These are phyloP conservation scores for Muraenolepis orangiensis DNA, from an alignment of 2,797 vertebrate genomes.

Conservation along the genomic window DNA sequence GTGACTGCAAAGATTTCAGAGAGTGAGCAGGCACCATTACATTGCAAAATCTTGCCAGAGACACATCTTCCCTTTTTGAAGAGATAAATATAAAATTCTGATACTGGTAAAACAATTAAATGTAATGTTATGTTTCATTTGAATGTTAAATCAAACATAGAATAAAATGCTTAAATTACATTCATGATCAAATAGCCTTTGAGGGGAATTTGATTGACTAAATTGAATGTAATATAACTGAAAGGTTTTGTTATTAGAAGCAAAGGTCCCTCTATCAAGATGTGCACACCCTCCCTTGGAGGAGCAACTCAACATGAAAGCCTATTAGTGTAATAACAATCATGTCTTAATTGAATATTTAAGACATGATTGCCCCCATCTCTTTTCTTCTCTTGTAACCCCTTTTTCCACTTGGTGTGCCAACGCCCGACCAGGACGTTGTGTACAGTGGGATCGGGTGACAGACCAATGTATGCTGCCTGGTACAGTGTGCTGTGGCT, in stretches of 20 bases:
- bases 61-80: not conserved
- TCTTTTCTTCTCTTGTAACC: slow-evolving; percentile 41
- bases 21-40: not conserved
- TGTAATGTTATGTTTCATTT: no score
- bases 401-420: slow-evolving; percentile 70
- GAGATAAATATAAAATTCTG: slow-evolving; percentile 1
- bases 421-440: slow-evolving; percentile 60
- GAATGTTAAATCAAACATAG: no score
- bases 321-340: slow-evolving; percentile 1
- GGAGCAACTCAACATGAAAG: not conserved
- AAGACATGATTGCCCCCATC: slow-evolving; percentile 37
- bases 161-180: not conserved
- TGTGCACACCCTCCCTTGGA: not conserved
- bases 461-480: slow-evolving; percentile 42
- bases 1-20: not conserved
- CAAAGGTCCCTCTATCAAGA: not conserved
- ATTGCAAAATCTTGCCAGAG: not conserved
- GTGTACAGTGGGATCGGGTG: slow-evolving; percentile 64
- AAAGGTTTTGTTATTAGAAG: not conserved
- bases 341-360: slow-evolving; percentile 1
- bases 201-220: not conserved
- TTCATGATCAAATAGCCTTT: slow-evolving; percentile 17
- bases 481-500: slow-evolving; percentile 38
- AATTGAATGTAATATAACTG: not conserved
- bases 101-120: not conserved